Percentiles rank a stretch among this genome's conserved stretches.
Evolutionary conservation across 1,140 invertebrate genomes (phyloP).

Genomic region (Cotesia vestalis): DNA sequence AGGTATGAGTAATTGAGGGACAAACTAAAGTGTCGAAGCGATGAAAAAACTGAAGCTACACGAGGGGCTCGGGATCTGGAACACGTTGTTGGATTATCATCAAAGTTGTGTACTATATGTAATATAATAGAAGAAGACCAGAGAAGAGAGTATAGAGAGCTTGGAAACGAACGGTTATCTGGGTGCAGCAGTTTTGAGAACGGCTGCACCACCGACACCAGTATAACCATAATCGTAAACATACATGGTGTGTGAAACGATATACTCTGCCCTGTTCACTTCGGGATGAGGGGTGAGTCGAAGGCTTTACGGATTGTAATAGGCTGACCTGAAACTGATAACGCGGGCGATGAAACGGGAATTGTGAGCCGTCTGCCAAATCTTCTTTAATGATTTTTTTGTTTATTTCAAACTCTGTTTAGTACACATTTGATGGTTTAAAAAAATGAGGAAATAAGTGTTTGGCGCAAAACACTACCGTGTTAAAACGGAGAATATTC

Average conservation of each 20-base stretch:
- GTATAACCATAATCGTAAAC: constrained; percentile 45
- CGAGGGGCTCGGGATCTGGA: too few species aligned
- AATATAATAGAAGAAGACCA: constrained; percentile 15
- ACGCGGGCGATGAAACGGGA: constrained; percentile 29
- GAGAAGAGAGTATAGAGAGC: constrained; percentile 18
- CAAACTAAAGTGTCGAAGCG: too few species aligned
- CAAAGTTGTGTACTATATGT: neutral
- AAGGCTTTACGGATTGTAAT: constrained; percentile 41
- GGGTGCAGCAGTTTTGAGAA: constrained; percentile 43
- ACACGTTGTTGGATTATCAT: too few species aligned
- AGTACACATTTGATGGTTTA: too few species aligned
- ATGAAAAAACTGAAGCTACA: too few species aligned
- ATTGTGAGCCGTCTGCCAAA: constrained; percentile 29
- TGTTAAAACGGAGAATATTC: too few species aligned
- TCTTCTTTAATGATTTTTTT: constrained; percentile 21
- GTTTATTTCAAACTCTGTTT: neutral
- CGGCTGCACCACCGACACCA: constrained; percentile 37
- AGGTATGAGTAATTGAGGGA: too few species aligned
- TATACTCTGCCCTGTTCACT: constrained; percentile 29
- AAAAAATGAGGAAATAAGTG: too few species aligned
- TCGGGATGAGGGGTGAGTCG: neutral
- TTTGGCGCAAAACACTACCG: too few species aligned
- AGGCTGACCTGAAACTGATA: constrained; percentile 35
- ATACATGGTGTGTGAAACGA: constrained; percentile 47
- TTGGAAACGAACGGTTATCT: constrained; percentile 41